Conservation (phyloP, 2,888 invertebrate genomes). For the Drosophila helvetica region DNA sequence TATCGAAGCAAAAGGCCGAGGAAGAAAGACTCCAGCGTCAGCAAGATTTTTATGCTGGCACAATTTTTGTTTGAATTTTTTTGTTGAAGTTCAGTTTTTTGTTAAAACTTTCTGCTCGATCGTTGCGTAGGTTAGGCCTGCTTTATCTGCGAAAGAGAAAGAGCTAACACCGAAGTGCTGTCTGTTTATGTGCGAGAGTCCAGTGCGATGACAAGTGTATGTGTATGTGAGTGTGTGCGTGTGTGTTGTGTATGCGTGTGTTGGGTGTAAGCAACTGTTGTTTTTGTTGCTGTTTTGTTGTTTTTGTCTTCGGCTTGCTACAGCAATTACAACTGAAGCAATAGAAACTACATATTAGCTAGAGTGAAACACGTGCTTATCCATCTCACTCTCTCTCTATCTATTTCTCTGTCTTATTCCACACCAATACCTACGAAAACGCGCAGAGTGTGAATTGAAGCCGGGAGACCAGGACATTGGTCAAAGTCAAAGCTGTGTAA, state of each 20-base stretch:
- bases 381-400: slow-evolving; percentile 1
- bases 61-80: background rate
- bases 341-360: slow-evolving; percentile 19
- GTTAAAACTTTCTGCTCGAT: background rate
- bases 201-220: slow-evolving; percentile 20
- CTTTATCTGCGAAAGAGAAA: slow-evolving; percentile 5
- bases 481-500: slow-evolving; percentile 46
- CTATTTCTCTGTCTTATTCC: background rate
- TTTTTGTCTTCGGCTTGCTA: slow-evolving; percentile 31
- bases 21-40: background rate
- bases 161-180: background rate
- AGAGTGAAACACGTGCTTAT: slow-evolving; percentile 69
- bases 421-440: background rate
- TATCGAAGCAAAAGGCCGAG: background rate
- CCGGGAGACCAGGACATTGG: slow-evolving; percentile 48
- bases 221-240: slow-evolving; percentile 11
- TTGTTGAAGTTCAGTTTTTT: background rate
- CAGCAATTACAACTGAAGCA: slow-evolving; percentile 22
- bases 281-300: slow-evolving; percentile 27
- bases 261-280: slow-evolving; percentile 51
- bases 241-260: slow-evolving; percentile 8
- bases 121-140: background rate
- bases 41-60: background rate
- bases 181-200: background rate
- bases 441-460: background rate